Evolutionary conservation across 1,140 invertebrate species (phyloP).

Genomic region (Macrosteles quadrilineatus): DNA sequence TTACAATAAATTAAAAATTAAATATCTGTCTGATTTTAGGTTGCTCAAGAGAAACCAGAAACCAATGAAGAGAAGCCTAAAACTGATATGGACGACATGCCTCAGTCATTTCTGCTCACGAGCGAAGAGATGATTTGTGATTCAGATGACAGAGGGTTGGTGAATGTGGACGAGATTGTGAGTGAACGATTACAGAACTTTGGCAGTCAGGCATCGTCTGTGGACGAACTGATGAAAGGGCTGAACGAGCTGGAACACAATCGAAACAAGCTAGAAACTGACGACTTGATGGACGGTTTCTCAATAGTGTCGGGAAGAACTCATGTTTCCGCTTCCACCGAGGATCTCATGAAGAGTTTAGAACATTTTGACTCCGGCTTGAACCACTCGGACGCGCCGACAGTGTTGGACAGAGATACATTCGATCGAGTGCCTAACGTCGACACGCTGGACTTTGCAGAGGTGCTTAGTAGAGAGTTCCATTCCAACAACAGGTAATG

Average conservation of each 20-base stretch:
- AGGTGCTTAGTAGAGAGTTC: constrained; percentile 29
- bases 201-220: constrained; percentile 8
- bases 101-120: constrained; percentile 1
- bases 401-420: neutral
- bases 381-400: neutral
- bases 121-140: constrained; percentile 27
- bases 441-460: constrained; percentile 30
- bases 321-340: constrained; percentile 35
- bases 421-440: constrained; percentile 17
- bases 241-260: constrained; percentile 17
- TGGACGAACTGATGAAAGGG: constrained; percentile 31
- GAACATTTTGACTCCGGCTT: constrained; percentile 32
- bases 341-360: constrained; percentile 37
- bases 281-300: constrained; percentile 28
- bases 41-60: too few species aligned
- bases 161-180: constrained; percentile 23
- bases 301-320: neutral
- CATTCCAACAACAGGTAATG: constrained; percentile 27
- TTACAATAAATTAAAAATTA: too few species aligned
- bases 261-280: neutral
- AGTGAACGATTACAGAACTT: constrained; percentile 26
- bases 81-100: neutral
- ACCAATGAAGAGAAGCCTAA: neutral
- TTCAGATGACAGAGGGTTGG: neutral
- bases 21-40: too few species aligned